Evolutionary conservation across 2,888 invertebrate species (phyloP).

Genomic region (Lumbricus terrestris): DNA sequence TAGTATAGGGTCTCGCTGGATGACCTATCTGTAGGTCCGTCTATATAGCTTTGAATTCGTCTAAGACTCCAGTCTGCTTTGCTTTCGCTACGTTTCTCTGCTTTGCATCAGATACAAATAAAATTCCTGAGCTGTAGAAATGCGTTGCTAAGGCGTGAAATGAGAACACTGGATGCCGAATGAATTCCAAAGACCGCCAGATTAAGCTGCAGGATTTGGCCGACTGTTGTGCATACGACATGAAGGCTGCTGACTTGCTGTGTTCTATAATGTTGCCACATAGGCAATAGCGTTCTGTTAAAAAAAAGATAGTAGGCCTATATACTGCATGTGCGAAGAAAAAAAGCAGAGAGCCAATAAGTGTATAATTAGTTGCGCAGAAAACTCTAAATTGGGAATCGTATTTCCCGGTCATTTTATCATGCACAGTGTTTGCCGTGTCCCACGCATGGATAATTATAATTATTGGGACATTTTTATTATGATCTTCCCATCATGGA

Average conservation of each 20-base stretch:
- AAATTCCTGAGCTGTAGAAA: background rate
- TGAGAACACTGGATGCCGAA: background rate
- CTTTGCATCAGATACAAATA: background rate
- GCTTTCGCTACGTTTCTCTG: background rate
- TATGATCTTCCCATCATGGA: background rate
- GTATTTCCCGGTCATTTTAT: background rate
- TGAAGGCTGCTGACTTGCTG: too few species aligned
- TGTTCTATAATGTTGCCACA: background rate
- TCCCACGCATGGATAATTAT: background rate
- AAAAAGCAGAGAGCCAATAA: too few species aligned
- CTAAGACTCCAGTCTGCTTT: background rate
- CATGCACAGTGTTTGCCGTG: background rate
- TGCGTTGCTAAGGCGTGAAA: background rate
- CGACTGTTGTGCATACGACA: background rate
- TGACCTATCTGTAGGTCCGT: background rate
- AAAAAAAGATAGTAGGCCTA: background rate
- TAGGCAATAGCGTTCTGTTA: background rate
- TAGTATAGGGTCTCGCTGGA: too few species aligned
- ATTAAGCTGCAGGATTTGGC: background rate
- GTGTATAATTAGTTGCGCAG: too few species aligned
- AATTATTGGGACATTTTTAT: too few species aligned
- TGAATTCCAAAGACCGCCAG: background rate
- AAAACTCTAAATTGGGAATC: too few species aligned
- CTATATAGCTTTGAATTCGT: background rate
- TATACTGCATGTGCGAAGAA: too few species aligned